A percentile compares a stretch with the other conserved stretches of the same genome.
phyloP scores from a whole-genome alignment of 2,113 vertebrate species.

The Diphyllodes magnificus region DNA sequence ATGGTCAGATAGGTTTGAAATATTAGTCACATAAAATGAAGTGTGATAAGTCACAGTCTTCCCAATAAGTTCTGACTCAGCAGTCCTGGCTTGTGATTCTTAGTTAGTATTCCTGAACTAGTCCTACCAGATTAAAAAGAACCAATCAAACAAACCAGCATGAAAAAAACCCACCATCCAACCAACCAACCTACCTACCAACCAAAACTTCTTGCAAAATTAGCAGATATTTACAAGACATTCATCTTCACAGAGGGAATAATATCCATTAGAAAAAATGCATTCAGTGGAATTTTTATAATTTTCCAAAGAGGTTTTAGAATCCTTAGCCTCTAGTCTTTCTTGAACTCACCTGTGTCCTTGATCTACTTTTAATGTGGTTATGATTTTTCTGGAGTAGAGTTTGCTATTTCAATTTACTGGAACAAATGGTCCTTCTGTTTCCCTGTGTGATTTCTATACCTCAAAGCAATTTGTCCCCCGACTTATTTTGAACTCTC shows the following conservation, averaged over 20 bases:
- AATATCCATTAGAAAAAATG: not conserved
- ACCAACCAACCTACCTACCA: not conserved
- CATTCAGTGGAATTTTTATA: not conserved
- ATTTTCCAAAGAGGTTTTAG: not conserved
- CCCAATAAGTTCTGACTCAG: not conserved
- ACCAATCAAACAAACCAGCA: not conserved
- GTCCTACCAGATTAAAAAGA: not conserved
- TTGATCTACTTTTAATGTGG: slow-evolving; percentile 32
- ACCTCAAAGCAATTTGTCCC: slow-evolving; percentile 41
- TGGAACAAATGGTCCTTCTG: slow-evolving; percentile 35
- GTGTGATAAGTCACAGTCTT: not conserved
- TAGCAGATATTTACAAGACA: not conserved
- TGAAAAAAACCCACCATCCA: not conserved
- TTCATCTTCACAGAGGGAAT: not conserved
- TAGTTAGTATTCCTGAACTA: not conserved
- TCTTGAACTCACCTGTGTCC: slow-evolving; percentile 2
- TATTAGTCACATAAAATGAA: not conserved
- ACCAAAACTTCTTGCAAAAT: not conserved
- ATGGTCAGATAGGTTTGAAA: not conserved
- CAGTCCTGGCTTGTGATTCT: not conserved
- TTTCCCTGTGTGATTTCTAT: slow-evolving; percentile 26
- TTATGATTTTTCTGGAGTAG: slow-evolving; percentile 31
- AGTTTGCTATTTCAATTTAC: slow-evolving; percentile 27
- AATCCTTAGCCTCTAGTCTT: not conserved
- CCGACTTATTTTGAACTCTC: slow-evolving; percentile 6